A percentile compares a stretch with the other conserved stretches of the same genome.
phyloP scores from a whole-genome alignment of 1,140 invertebrate species.

The Drosophila kurseongensis region DNA sequence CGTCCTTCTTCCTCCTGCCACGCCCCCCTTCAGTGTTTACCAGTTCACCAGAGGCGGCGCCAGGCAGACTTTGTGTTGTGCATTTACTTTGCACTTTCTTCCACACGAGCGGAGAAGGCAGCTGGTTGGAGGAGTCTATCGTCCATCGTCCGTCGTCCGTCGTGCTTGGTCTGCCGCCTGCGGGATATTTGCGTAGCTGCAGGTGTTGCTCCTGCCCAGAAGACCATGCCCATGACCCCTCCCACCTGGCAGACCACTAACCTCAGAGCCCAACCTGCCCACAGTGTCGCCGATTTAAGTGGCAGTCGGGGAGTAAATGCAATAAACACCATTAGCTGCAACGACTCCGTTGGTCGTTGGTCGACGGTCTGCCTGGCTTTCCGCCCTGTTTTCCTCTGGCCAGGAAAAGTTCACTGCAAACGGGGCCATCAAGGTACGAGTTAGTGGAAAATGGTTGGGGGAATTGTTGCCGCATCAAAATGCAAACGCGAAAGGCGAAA shows the following conservation, averaged over 20 bases:
- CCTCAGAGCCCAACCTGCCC: background rate
- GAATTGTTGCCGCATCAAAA: constrained; percentile 64
- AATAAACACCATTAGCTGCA: constrained; percentile 80
- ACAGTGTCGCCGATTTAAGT: constrained; percentile 69
- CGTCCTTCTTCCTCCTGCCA: constrained; percentile 5
- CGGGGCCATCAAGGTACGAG: constrained; percentile 39
- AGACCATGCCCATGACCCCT: background rate
- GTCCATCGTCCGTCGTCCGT: background rate
- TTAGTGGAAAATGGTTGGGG: constrained; percentile 21
- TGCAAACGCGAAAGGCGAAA: constrained; percentile 62
- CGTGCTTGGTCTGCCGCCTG: constrained; percentile 45
- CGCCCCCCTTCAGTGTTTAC: constrained; percentile 16
- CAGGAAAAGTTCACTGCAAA: constrained; percentile 52
- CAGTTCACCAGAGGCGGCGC: constrained; percentile 17
- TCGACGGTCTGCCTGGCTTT: constrained; percentile 28
- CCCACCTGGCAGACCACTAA: background rate
- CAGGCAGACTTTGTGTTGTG: constrained; percentile 67
- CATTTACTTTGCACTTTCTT: constrained; percentile 81
- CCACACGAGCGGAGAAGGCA: constrained; percentile 41
- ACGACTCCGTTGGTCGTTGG: constrained; percentile 37
- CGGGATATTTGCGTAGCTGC: constrained; percentile 71
- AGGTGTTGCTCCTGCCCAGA: constrained; percentile 38
- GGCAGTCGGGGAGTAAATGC: constrained; percentile 73
- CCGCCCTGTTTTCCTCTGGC: constrained; percentile 13
- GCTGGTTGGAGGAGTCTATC: constrained; percentile 30